phyloP scores from a whole-genome alignment of 2,888 invertebrate species.

The Nycteola revayana region DNA sequence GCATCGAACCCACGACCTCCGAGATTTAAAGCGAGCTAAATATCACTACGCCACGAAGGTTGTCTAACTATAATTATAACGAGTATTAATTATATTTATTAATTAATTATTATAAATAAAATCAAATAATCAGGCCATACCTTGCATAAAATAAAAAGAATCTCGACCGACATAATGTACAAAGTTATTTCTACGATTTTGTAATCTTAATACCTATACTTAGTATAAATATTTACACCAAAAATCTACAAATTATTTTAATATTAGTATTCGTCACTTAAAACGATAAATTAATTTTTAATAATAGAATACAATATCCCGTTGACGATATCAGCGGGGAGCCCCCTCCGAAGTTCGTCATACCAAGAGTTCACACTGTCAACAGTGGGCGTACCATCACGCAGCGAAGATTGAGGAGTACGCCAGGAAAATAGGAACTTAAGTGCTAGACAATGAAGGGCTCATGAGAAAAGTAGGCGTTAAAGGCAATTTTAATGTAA shows the following conservation, averaged over 20 bases:
- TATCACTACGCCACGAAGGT: too few relatives aligned
- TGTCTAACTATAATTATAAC: too few relatives aligned
- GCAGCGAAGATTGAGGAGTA: constrained; percentile 54
- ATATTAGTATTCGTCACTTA: constrained; percentile 39
- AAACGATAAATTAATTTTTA: constrained; percentile 63
- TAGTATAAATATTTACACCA: too few relatives aligned
- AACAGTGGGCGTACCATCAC: constrained; percentile 42
- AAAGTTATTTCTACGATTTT: too few relatives aligned
- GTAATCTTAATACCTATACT: too few relatives aligned
- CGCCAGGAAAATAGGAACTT: constrained; percentile 15
- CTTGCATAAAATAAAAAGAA: too few relatives aligned
- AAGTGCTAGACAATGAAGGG: constrained; percentile 36
- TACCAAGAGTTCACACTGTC: background rate
- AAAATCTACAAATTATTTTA: constrained; percentile 13
- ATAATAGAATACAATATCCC: constrained; percentile 53
- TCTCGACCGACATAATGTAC: too few relatives aligned
- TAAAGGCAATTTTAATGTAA: constrained; percentile 12
- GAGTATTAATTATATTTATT: too few relatives aligned
- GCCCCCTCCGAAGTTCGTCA: constrained; percentile 16
- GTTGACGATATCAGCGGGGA: constrained; percentile 52
- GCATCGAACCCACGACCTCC: too few relatives aligned
- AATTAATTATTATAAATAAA: too few relatives aligned
- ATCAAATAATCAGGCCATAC: too few relatives aligned
- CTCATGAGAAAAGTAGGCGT: constrained; percentile 47
- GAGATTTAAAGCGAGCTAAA: too few relatives aligned